Base-by-base conservation (phyloP, 30 jellyfish, hydroid and myxozoan genomes). In the Aurelia aurita region DNA sequence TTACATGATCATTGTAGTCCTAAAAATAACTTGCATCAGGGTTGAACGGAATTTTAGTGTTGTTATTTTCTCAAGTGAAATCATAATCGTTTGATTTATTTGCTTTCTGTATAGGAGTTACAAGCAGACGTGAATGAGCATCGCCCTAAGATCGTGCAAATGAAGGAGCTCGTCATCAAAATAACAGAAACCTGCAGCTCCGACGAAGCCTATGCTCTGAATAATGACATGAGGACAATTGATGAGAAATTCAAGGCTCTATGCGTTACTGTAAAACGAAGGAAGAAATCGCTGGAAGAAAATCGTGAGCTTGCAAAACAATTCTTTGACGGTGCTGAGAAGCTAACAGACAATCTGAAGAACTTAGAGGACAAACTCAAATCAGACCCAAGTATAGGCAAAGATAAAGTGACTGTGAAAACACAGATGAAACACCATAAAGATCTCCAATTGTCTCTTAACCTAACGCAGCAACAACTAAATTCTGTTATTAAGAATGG, bases 291-390 rank as follows among this genome's bases (percentile, higher is more conserved):
- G 9, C 61, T 94, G 15, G 99, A 94, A 51, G 99, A 85, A 44
- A 94, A 94, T 85, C 78, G 57, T 21, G 90, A 86, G 34, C 93
- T 90, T 20, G 95, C 97, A 1, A 66, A 31, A 26, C 89, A 75
- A 35, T 94, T 94, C 97, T 94, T 94, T 64, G 97, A 77, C n/a
- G 96, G 96, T 23, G 80, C 92, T 22, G 97, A 89, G 7, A 85
- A 84, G 39, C 57, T 94, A 18, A 51, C 75, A 47, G 89, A 67
- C 34, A 70, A 72, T 82, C 87, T 94, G 45, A 87, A 85, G 59
- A 94, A 84, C 64, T 59, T 88, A 16, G 96, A 94, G 46, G 66
- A 44, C 26, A 85, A 80, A 46, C 61, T 94, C 64, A 88, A 84
- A 26, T 73, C 97, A 12, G 99, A 89, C 39, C 78, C 81, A 12